Evolutionary conservation across 2,113 vertebrate genomes (phyloP).

Genomic region (Lepisosteus oculatus): DNA sequence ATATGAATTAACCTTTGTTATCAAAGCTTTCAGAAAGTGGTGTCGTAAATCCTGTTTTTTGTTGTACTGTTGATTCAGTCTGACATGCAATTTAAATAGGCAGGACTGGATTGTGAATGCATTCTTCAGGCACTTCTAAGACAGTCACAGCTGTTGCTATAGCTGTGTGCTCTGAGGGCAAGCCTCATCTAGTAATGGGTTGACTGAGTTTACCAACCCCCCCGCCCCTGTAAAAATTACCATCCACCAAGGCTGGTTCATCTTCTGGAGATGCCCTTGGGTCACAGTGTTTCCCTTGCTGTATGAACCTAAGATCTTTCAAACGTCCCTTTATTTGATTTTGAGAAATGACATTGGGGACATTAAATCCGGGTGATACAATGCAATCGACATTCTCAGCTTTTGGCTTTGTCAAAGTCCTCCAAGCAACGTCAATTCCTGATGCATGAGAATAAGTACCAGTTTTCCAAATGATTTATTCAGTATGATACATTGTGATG

Average conservation of each 20-base stretch:
- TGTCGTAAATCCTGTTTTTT: no score
- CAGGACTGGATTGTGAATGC: no score
- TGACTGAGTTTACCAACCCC: neutral
- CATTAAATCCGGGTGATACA: constrained; percentile 11
- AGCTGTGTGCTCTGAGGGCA: constrained; percentile 15
- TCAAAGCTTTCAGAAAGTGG: no score
- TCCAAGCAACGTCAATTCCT: neutral
- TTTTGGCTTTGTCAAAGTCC: neutral
- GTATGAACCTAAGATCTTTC: neutral
- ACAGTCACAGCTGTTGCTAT: constrained; percentile 23
- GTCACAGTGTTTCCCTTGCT: neutral
- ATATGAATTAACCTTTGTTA: no score
- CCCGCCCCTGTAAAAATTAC: constrained; percentile 7
- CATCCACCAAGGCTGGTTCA: constrained; percentile 1
- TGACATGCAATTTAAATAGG: no score
- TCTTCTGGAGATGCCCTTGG: neutral
- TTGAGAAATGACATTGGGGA: neutral
- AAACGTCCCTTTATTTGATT: neutral
- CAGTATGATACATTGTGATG: no score
- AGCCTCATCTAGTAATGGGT: constrained; percentile 7
- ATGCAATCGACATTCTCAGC: no score
- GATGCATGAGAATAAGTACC: constrained; percentile 2
- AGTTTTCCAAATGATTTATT: no score
- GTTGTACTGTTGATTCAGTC: no score
- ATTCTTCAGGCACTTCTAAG: no score